Evolutionary conservation across 2,888 invertebrate genomes (phyloP), one percentile per base, ranked within the genome.

Genomic region (Phalangium opilio): DNA sequence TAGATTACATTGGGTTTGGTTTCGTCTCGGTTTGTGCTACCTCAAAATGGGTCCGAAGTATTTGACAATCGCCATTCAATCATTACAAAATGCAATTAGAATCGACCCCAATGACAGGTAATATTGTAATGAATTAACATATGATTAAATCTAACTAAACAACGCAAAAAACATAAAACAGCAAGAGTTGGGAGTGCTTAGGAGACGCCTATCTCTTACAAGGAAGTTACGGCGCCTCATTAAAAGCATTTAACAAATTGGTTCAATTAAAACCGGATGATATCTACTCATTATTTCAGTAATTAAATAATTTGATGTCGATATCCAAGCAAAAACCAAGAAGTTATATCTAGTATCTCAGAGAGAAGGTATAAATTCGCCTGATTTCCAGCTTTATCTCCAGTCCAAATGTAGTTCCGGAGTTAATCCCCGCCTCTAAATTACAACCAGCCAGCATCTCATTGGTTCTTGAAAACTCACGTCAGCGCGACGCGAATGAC

Each of bases 181-280:
- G 67, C n/a, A 62, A 75, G 57, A 73, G 81, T 56, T 89, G 87
- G 82, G 89, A 90, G 67, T 80, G 83, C 55, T 69, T 93, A 56
- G 91, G 83, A 35, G 91, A 91, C 71, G 84, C 87, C 1, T 91
- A 91, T 66, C 75, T 79, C 59, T 75, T 76, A n/a, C 72, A 87
- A 56, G 91, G 91, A 2, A 85, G 90, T n/a, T 82, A 78, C 62
- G 80, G 79, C 41, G 84, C 91, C 7, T 84, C 90, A n/a, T 69
- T 87, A 49, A 83, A 81, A 63, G 86, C 85, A 33, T 91, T 85
- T 64, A 77, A 80, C 55, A 79, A 78, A 68, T 81, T 81, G 12
- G 71, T 79, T 41, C 75, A 78, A 61, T 64, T 86, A 49, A 73
- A 75, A 55, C 70, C 77, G 10, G 68, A 65, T 18, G 76, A 78